Evolutionary conservation across 2,113 vertebrate species (phyloP).

Genomic region (Nerophis lumbriciformis): DNA sequence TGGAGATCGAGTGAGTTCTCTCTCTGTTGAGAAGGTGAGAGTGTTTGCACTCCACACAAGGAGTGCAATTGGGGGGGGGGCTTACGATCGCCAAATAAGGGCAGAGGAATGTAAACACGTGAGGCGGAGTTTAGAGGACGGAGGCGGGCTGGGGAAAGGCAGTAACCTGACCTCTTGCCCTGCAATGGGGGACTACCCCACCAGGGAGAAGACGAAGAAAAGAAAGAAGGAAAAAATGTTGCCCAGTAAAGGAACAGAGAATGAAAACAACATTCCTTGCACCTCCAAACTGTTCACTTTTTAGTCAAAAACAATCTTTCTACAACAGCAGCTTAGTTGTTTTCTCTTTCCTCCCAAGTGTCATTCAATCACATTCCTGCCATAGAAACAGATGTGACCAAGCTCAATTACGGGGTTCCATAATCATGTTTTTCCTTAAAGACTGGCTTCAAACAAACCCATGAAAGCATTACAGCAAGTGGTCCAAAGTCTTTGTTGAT

Average conservation of each 20-base stretch:
- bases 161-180: constrained; percentile 74
- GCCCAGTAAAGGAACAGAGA: constrained; percentile 29
- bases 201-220: constrained; percentile 21
- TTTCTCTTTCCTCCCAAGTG: constrained; percentile 39
- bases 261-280: constrained; percentile 72
- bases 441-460: constrained; percentile 5
- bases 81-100: constrained; percentile 74
- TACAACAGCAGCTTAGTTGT: constrained; percentile 34
- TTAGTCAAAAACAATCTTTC: constrained; percentile 62
- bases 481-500: too few species aligned
- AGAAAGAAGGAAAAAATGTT: constrained; percentile 18
- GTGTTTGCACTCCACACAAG: constrained; percentile 58
- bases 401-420: constrained; percentile 45
- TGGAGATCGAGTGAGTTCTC: constrained; percentile 41
- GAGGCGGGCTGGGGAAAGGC: constrained; percentile 53
- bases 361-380: constrained; percentile 56
- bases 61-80: constrained; percentile 25
- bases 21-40: constrained; percentile 57
- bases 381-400: constrained; percentile 60
- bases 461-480: too few species aligned
- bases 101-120: constrained; percentile 80
- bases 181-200: constrained; percentile 58
- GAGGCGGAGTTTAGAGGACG: constrained; percentile 63
- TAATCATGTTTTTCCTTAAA: constrained; percentile 39
- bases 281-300: constrained; percentile 58